Conservation (phyloP, 2,888 invertebrate species). For the Galerucella nymphaeae region DNA sequence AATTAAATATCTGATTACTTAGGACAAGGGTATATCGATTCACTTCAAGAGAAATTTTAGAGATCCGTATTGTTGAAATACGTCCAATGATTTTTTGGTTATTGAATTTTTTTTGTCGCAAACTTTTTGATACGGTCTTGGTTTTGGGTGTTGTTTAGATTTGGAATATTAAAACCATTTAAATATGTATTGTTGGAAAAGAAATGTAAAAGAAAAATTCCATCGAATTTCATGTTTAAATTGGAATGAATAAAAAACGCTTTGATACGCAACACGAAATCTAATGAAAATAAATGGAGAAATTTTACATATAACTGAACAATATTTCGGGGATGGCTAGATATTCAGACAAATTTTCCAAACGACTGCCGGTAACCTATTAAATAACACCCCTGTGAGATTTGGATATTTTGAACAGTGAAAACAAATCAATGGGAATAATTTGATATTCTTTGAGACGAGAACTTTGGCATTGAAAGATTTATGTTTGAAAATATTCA, state of each 20-base stretch:
- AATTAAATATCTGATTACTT: no score
- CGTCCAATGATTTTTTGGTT: no score
- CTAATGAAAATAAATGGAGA: slow-evolving; percentile 32
- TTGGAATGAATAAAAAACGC: slow-evolving; percentile 12
- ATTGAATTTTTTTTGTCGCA: no score
- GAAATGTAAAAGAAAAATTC: no score
- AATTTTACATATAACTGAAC: slow-evolving; percentile 36
- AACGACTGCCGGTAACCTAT: slow-evolving; percentile 12
- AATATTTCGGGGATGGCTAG: slow-evolving; percentile 26
- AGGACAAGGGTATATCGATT: no score
- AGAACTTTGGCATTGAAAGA: background rate
- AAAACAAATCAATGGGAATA: slow-evolving; percentile 6
- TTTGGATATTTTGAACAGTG: slow-evolving; percentile 1
- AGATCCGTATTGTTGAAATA: no score
- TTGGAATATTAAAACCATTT: no score
- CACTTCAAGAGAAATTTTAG: no score
- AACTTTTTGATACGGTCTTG: no score
- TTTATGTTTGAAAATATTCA: background rate
- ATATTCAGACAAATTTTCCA: slow-evolving; percentile 29
- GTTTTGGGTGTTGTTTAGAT: no score
- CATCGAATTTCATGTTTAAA: slow-evolving; percentile 11
- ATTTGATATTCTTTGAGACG: background rate
- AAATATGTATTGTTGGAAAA: no score
- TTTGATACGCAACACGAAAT: slow-evolving; percentile 19
- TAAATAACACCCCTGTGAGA: slow-evolving; percentile 16